A percentile compares a stretch with the other conserved stretches of the same genome.
These are phyloP conservation scores for Babyrousa celebensis DNA, from an alignment of 2,797 vertebrate species.

Conservation along the genomic window DNA sequence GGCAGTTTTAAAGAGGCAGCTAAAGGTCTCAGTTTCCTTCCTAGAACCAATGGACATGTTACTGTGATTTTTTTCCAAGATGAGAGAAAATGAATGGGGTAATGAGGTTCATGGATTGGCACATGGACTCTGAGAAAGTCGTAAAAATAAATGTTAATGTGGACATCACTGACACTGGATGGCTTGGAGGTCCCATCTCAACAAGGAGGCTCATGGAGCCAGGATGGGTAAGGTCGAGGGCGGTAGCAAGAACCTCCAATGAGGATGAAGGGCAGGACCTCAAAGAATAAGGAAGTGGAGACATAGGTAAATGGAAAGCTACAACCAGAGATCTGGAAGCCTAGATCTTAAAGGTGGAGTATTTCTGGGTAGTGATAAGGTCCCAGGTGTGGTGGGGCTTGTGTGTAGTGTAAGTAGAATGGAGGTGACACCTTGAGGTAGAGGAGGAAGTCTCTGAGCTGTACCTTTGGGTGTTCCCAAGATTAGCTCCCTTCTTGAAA, in stretches of 20 bases:
- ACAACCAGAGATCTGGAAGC: conserved; percentile 19
- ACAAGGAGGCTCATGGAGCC: not conserved
- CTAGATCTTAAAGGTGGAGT: conserved; percentile 21
- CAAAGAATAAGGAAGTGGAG: conserved; percentile 8
- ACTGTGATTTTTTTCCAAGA: not conserved
- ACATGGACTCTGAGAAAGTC: not conserved
- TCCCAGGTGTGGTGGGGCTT: not conserved
- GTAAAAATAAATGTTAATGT: not conserved
- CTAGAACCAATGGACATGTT: not conserved
- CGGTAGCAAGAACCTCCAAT: not conserved
- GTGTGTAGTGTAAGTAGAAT: not conserved
- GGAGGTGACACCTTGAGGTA: not conserved
- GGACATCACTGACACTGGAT: not conserved
- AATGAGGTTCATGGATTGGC: not conserved
- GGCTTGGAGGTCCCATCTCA: not conserved
- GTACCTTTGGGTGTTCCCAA: not conserved
- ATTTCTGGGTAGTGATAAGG: conserved; percentile 55
- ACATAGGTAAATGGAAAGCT: not conserved
- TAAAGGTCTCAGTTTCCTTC: not conserved
- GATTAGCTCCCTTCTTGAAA: conserved; percentile 1
- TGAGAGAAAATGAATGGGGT: not conserved
- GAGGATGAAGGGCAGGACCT: not conserved
- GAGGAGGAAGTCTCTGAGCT: not conserved
- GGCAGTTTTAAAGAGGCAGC: not conserved
- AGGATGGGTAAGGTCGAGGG: not conserved